phyloP scores from a whole-genome alignment of 1,140 invertebrate species.

The Hesperophylax magnus region DNA sequence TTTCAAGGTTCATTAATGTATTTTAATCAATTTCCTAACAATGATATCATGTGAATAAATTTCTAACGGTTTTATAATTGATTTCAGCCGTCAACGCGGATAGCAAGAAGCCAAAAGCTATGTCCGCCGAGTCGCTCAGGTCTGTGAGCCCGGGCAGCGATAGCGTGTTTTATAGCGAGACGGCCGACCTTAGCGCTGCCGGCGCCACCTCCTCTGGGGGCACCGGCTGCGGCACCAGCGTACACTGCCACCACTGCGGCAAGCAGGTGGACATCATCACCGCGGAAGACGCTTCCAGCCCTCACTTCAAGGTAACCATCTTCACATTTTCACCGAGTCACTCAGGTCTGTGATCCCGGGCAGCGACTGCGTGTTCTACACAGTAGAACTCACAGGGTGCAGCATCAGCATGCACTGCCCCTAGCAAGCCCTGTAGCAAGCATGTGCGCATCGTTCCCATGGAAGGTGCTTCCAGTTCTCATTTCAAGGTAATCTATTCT shows the following conservation, averaged over 20 bases:
- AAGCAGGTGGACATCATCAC: constrained; percentile 79
- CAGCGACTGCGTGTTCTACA: too few relatives aligned
- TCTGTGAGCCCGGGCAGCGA: constrained; percentile 90
- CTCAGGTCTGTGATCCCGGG: too few relatives aligned
- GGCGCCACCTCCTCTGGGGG: constrained; percentile 59
- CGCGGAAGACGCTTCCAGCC: constrained; percentile 66
- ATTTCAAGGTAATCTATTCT: constrained; percentile 63
- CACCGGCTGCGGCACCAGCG: constrained; percentile 64
- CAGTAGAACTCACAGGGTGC: too few relatives aligned
- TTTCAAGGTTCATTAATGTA: too few relatives aligned
- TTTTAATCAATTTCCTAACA: too few relatives aligned
- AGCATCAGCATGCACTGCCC: constrained; percentile 73
- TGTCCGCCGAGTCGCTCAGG: constrained; percentile 86
- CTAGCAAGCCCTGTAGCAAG: constrained; percentile 82
- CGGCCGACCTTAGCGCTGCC: constrained; percentile 67
- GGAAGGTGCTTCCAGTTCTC: constrained; percentile 65
- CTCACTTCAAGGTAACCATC: constrained; percentile 65
- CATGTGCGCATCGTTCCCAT: constrained; percentile 76
- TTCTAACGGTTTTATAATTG: too few relatives aligned
- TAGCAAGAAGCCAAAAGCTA: constrained; percentile 79
- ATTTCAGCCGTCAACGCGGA: constrained; percentile 59
- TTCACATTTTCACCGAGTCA: constrained; percentile 81
- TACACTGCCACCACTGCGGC: constrained; percentile 85
- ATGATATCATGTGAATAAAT: too few relatives aligned
- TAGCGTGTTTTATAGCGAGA: constrained; percentile 90